Evolutionary conservation across 2,797 vertebrate species (phyloP), one percentile per base, ranked within the genome.

Genomic region (Ctenopoma multispine): DNA sequence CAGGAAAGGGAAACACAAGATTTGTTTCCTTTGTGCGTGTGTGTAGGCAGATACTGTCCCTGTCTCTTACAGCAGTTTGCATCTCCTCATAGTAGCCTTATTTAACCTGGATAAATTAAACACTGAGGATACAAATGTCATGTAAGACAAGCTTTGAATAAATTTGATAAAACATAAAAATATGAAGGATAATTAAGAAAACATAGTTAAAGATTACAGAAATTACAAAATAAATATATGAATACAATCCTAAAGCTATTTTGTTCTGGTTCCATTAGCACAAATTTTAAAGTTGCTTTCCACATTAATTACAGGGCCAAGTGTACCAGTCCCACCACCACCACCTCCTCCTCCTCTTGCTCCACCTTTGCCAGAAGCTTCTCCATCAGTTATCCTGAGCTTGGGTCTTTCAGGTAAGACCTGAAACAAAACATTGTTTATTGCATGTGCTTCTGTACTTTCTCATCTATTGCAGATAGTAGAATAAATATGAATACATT

Each of bases 351-450:
- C 27, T 50, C 95, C 93, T 55, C 93, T 77, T 0, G 90, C 93
- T 47, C 96, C 96, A 0, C 97, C 96, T 4, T 90, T 97, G 54
- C 96, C 96, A 0, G 97, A 94, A 0, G 86, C 95, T 18, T 95
- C 94, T 7, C 96, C 96, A 5, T 97, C 96, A 9, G 94, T 99
- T 50, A 94, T 98, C 65, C 91, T 99, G 76, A 98, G 94, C 5
- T 57, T 96, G 0, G 97, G 97, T 72, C 93, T 99, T 58, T 97
- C 97, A 81, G 97, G 97, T 98, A 85, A 91, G 79, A n/a, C n/a
- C n/a, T n/a, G n/a, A n/a, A n/a, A n/a, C n/a, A n/a, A n/a, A n/a
- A n/a, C n/a, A n/a, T n/a, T n/a, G n/a, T 12, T 11, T 4, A 2
- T 4, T 4, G 24, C 24, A 40, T 51, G 4, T 21, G 3, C 1